Conservation (phyloP, 2,888 invertebrate species). For the Drosophila vallismaia region DNA sequence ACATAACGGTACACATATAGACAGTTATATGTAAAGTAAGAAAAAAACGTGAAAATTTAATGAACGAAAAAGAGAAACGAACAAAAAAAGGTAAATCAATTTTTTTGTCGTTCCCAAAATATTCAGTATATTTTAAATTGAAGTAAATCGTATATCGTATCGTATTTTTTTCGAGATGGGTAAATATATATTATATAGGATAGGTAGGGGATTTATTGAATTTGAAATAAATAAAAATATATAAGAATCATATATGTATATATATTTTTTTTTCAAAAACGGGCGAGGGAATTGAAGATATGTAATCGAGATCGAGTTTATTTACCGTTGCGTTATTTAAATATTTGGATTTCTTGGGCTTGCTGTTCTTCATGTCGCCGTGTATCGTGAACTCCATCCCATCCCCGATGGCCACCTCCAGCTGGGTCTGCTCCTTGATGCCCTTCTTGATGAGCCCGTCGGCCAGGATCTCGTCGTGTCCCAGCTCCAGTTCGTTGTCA, state of each 20-base stretch:
- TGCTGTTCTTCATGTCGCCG: slow-evolving; percentile 93
- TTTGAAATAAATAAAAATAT: not conserved
- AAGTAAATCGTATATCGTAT: slow-evolving; percentile 25
- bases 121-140: slow-evolving; percentile 27
- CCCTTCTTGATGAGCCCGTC: slow-evolving; percentile 94
- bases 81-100: slow-evolving; percentile 70
- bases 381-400: slow-evolving; percentile 97
- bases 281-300: slow-evolving; percentile 4
- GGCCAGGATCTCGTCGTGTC: slow-evolving; percentile 89
- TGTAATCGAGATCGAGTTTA: slow-evolving; percentile 37
- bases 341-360: slow-evolving; percentile 92
- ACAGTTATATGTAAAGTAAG: slow-evolving; percentile 68
- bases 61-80: slow-evolving; percentile 69
- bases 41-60: slow-evolving; percentile 54
- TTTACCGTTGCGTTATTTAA: slow-evolving; percentile 91
- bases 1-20: slow-evolving; percentile 71
- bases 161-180: not conserved
- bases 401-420: slow-evolving; percentile 96
- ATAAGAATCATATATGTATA: not conserved
- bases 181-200: not conserved
- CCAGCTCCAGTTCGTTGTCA: slow-evolving; percentile 87
- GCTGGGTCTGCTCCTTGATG: slow-evolving; percentile 94
- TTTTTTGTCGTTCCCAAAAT: slow-evolving; percentile 61
- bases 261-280: not conserved
- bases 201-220: not conserved